Base-by-base conservation (phyloP, 2,113 vertebrate species). In the Anas platyrhynchos region DNA sequence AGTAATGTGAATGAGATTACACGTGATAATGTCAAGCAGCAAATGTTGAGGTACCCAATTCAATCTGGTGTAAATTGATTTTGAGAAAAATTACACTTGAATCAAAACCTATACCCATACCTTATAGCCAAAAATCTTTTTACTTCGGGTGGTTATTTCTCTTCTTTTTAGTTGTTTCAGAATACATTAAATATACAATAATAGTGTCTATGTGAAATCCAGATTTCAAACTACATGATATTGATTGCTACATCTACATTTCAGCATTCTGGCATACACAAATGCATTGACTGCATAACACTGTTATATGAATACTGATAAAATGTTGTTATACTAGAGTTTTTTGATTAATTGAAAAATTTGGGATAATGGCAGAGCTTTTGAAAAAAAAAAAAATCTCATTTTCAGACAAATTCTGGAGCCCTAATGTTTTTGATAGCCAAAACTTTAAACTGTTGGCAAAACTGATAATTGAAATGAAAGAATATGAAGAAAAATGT, bases 1-100 rank as follows among this genome's bases (percentile, higher is more conserved):
- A 62, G 44, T 76, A 85, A 96, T 41, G 44, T 76, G 81, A 66
- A 82, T 66, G 44, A 91, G 54, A 82, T 89, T 91, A 54, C 59
- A 58, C 11, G 25, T 31, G 54, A 78, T 79, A 92, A 91, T 83
- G 84, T 85, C 93, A 94, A 89, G 67, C 38, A 85, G 58, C 20
- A 89, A 92, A 91, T 36, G 55, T 34, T 84, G 82, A 89, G 21
- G 50, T 29, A 94, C 48, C 31, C 13, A 83, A 23, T 69, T 89
- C 1, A 5, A 87, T 83, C 9, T 4, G 18, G 23, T 69, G 32
- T 67, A 93, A 90, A 27, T 72, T 63, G 56, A 93, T 96, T 94
- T 91, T 75, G 38, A 88, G 46, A 56, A 92, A 88, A 91, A 50
- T 7, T 78, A 29, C 8, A 36, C 17, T 56, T 68, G 56, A 92